Base-by-base conservation (phyloP, 2,888 invertebrate genomes). In the Ommatoiulus sabulosus region DNA sequence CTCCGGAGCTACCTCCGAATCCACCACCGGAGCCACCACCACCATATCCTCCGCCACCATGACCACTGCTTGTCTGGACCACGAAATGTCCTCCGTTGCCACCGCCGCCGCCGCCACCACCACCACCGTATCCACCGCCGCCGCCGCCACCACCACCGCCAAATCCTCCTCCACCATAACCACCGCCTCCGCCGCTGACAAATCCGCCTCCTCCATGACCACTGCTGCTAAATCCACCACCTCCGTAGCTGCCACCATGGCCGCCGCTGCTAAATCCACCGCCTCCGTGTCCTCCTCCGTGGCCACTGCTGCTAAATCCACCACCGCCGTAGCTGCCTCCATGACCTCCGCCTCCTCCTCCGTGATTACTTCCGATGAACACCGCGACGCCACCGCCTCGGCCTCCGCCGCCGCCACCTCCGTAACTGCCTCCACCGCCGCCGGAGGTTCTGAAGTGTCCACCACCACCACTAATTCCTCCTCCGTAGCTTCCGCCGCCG, bases 251-350 rank as follows among this genome's bases (percentile, higher is more conserved):
- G 1, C 80, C 80, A 12, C n/a, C 17, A n/a, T 63, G 63, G n/a
- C 63, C 10, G 10, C 52, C 10, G 10, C 52, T 10, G 4, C 52
- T 15, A 52, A 52, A 52, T 52, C 52, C 46, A 7, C 46, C 46
- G 46, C 46, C 46, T 46, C 46, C 52, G 15, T n/a, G n/a, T 57
- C 80, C 80, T 80, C 80, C 80, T 80, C 80, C 80, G 35, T 80
- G 24, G n/a, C 72, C 72, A 24, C 20, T 24, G 72, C 72, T 24
- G 20, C 72, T 12, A 20, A 20, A 20, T 35, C 80, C 80, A 3
- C 10, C 72, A 72, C 72, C 24, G 20, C 80, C 80, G 20, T 15
- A 1, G 80, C 35, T 10, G 10, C 80, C 35, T 1, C 80, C 80
- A 15, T 35, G 35, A 35, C 80, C 80, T 0, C 80, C 80, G 4